Evolutionary conservation across 1,140 invertebrate species (phyloP).

Genomic region (Bactericera cockerelli): DNA sequence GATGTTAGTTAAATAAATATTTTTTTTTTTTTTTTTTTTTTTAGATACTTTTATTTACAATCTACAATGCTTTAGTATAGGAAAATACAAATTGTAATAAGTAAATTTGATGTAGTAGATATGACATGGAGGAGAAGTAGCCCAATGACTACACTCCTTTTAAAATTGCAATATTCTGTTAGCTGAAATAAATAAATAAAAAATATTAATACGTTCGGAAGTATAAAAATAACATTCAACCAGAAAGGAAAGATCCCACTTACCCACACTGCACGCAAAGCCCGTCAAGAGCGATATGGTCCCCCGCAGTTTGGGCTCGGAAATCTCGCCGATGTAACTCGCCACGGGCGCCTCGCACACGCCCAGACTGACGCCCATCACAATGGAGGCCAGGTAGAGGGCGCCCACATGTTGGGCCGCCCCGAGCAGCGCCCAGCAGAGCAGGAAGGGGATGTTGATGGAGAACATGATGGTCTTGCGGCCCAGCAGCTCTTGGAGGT

Average conservation of each 20-base stretch:
- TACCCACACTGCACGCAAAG: slow-evolving; percentile 3
- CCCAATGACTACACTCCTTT: too few species aligned
- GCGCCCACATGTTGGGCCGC: slow-evolving; percentile 7
- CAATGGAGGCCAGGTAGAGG: slow-evolving; percentile 18
- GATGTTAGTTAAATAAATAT: too few species aligned
- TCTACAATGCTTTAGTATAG: too few species aligned
- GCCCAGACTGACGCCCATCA: slow-evolving; percentile 29
- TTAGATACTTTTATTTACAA: too few species aligned
- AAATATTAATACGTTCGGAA: too few species aligned
- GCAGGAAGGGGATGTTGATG: slow-evolving; percentile 20
- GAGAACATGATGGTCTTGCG: slow-evolving; percentile 19
- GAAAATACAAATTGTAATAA: too few species aligned
- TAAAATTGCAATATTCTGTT: too few species aligned
- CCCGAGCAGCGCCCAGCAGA: slow-evolving; percentile 20
- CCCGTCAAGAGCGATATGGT: slow-evolving; percentile 19
- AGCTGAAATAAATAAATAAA: too few species aligned
- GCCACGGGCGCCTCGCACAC: slow-evolving; percentile 35
- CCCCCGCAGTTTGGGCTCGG: slow-evolving; percentile 25
- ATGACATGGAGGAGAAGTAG: too few species aligned
- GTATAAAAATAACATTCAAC: too few species aligned
- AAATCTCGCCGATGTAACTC: slow-evolving; percentile 36
- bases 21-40: too few species aligned
- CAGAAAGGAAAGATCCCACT: neutral
- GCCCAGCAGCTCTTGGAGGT: slow-evolving; percentile 19
- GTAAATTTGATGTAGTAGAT: too few species aligned